Conservation (phyloP, 2,113 vertebrate genomes). For the Solea senegalensis region DNA sequence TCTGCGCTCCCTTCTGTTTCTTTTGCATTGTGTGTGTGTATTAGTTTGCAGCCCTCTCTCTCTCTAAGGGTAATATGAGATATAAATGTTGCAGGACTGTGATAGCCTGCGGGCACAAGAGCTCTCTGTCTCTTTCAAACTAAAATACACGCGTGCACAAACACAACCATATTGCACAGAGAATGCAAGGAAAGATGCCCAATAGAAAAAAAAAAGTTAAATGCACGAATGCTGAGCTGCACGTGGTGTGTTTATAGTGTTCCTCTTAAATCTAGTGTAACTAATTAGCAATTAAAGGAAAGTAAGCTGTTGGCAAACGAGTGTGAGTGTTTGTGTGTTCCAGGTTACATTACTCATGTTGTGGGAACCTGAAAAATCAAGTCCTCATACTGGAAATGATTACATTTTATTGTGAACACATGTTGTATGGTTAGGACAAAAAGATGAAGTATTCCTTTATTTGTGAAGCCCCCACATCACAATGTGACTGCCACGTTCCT, state of each 20-base stretch:
- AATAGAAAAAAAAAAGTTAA: slow-evolving; percentile 29
- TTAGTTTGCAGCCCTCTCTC: slow-evolving; percentile 31
- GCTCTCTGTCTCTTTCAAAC: slow-evolving; percentile 56
- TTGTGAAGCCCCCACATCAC: too few species aligned
- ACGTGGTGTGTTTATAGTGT: slow-evolving; percentile 29
- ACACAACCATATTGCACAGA: slow-evolving; percentile 4
- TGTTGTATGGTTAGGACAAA: too few species aligned
- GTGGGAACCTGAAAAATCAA: too few species aligned
- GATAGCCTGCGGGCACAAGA: slow-evolving; percentile 58
- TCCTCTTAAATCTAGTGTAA: slow-evolving; percentile 59
- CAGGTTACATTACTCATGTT: too few species aligned
- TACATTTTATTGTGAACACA: too few species aligned
- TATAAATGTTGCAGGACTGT: slow-evolving; percentile 74
- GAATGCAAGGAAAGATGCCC: slow-evolving; percentile 12
- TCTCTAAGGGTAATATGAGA: slow-evolving; percentile 67
- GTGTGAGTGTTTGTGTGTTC: slow-evolving; percentile 14
- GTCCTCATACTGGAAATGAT: too few species aligned
- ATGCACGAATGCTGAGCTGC: background rate
- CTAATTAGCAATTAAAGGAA: slow-evolving; percentile 68
- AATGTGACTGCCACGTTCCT: too few species aligned
- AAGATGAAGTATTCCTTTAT: too few species aligned
- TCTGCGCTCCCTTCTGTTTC: background rate
- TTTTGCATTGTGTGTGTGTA: too few species aligned
- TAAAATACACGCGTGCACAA: slow-evolving; percentile 20
- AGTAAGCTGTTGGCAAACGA: slow-evolving; percentile 39